Evolutionary conservation across 2,113 vertebrate genomes (phyloP), one percentile per base, ranked within the genome.

Genomic region (Dicrurus megarhynchus): DNA sequence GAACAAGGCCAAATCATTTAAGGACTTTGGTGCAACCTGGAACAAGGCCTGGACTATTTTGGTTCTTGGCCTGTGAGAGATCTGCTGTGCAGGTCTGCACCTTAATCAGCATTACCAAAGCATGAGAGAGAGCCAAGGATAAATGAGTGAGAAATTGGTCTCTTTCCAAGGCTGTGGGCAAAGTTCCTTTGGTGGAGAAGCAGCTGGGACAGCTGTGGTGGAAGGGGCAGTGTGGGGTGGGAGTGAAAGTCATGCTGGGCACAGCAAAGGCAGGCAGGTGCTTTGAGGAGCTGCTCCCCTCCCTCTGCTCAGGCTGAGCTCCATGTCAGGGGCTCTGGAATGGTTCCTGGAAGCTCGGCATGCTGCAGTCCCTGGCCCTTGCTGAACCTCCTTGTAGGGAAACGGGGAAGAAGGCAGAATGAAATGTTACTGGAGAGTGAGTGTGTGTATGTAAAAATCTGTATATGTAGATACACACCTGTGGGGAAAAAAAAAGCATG

Each of bases 21-120:
- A 87, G 63, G 81, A 53, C 84, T 91, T 90, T 22, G 73, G 79
- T n/a, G 46, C 80, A 92, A 84, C 68, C 85, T 92, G 93, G 87
- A 77, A 70, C n/a, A 18, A 56, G 41, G 87, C 63, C 67, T 89
- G 76, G n/a, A 52, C 57, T 95, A 67, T 77, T 81, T 90, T 89
- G 47, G 79, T 70, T 35, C 60, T 84, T 82, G 87, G 76, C 41
- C 26, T 65, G 39, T 39, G 79, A 13, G 19, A 68, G 50, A 77
- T 69, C 16, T 80, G 39, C 73, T 50, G 47, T 33, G 67, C 82
- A 80, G 26, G 63, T 93, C 70, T 73, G 49, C 70, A 67, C 52
- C 49, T 88, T 53, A 33, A 0, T 44, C 79, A 86, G 33, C 42
- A 44, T 86, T 89, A 77, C 37, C 41, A 22, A 94, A 61, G 56